Evolutionary conservation across 2,797 vertebrate species (phyloP).

Genomic region (Botia almorhae): DNA sequence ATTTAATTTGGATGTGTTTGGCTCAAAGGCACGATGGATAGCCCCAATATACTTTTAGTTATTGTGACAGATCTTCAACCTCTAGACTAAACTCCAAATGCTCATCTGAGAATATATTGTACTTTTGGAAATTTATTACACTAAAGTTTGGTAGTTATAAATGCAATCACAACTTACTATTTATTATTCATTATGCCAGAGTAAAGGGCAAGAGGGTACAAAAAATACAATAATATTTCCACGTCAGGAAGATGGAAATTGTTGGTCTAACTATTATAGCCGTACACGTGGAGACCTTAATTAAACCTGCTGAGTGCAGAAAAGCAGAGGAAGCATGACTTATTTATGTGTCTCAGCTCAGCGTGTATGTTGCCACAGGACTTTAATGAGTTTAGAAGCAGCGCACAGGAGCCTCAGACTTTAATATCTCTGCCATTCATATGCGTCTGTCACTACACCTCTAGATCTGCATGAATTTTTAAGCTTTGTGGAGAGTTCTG

Average conservation of each 20-base stretch:
- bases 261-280: slow-evolving; percentile 27
- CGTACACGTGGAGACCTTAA: slow-evolving; percentile 35
- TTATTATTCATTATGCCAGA: background rate
- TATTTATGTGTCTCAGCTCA: slow-evolving; percentile 50
- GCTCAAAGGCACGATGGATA: slow-evolving; percentile 9
- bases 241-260: slow-evolving; percentile 20
- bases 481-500: slow-evolving; percentile 11
- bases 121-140: too few relatives aligned
- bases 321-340: slow-evolving; percentile 45
- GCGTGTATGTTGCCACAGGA: slow-evolving; percentile 31
- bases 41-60: background rate
- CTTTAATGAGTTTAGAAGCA: slow-evolving; percentile 54
- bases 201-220: background rate
- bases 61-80: background rate
- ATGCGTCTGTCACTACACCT: slow-evolving; percentile 42
- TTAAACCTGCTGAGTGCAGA: slow-evolving; percentile 46
- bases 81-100: background rate
- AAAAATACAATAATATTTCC: slow-evolving; percentile 15
- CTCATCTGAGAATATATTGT: background rate
- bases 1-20: slow-evolving; percentile 12
- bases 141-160: too few relatives aligned
- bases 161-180: background rate
- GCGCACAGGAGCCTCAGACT: slow-evolving; percentile 44
- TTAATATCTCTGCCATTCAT: slow-evolving; percentile 43
- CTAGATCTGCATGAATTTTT: slow-evolving; percentile 50